Conservation (phyloP, 2,113 vertebrate genomes). For the Anolis sagrei region DNA sequence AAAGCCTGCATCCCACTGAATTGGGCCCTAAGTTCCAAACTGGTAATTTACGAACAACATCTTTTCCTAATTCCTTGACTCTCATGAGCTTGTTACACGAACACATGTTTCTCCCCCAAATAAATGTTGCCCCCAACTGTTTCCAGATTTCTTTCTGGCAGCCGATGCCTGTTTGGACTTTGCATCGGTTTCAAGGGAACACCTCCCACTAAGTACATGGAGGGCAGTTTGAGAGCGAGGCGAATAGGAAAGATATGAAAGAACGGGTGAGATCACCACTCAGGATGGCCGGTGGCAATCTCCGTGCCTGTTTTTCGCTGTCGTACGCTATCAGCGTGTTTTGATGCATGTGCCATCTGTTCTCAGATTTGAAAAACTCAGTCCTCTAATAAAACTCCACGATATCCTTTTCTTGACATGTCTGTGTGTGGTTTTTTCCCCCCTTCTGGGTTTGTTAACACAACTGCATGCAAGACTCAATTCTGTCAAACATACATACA, state of each 20-base stretch:
- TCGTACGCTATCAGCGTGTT: not conserved
- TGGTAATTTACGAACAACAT: constrained; percentile 73
- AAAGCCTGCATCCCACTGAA: not conserved
- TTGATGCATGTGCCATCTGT: constrained; percentile 53
- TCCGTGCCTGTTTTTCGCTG: not conserved
- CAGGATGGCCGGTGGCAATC: not conserved
- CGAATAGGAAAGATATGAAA: not conserved
- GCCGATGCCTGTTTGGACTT: constrained; percentile 66
- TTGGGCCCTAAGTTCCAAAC: not conserved
- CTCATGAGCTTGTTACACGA: constrained; percentile 71
- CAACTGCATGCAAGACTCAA: fast-evolving
- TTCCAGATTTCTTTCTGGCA: constrained; percentile 71
- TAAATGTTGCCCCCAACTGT: constrained; percentile 69
- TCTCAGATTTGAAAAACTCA: constrained; percentile 24
- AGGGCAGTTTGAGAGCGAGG: not conserved
- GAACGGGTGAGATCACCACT: not conserved
- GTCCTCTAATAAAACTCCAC: constrained; percentile 57
- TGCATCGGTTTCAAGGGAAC: constrained; percentile 56
- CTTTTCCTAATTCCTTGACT: constrained; percentile 69
- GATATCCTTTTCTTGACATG: constrained; percentile 47
- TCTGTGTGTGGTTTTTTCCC: constrained; percentile 10
- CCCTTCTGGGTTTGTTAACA: not conserved
- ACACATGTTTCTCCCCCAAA: constrained; percentile 73
- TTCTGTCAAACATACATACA: not conserved
- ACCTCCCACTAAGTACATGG: constrained; percentile 16